These are phyloP conservation scores for Drosophila paramelanica DNA, from an alignment of 2,888 invertebrate genomes.

Conservation along the genomic window DNA sequence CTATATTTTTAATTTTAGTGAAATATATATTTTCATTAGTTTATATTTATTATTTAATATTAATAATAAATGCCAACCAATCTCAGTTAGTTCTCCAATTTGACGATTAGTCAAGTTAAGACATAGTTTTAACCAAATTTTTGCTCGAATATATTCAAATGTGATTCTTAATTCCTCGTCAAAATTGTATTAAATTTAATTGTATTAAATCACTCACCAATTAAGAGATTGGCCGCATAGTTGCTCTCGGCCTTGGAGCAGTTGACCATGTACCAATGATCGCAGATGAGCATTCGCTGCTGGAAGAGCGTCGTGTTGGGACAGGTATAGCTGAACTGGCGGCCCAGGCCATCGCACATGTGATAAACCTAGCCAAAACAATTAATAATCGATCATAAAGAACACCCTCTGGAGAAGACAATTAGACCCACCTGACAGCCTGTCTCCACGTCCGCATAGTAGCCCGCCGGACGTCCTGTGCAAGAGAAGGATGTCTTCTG, in stretches of 20 bases:
- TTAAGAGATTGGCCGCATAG: constrained; percentile 89
- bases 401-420: too few species aligned
- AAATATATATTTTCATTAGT: too few species aligned
- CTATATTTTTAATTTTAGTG: too few species aligned
- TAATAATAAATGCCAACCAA: too few species aligned
- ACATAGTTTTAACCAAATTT: neutral
- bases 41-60: too few species aligned
- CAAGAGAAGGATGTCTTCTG: constrained; percentile 88
- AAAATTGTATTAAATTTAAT: neutral
- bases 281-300: constrained; percentile 92
- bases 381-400: neutral
- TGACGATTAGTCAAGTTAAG: neutral
- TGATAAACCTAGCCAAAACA: constrained; percentile 88
- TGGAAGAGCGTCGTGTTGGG: constrained; percentile 92
- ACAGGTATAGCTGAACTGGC: constrained; percentile 91
- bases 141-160: neutral
- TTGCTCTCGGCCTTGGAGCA: constrained; percentile 89
- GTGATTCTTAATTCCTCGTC: neutral
- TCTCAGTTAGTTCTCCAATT: too few species aligned
- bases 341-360: constrained; percentile 91
- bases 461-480: constrained; percentile 88
- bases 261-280: constrained; percentile 93
- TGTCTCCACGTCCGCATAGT: constrained; percentile 91
- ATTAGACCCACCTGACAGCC: constrained; percentile 88
- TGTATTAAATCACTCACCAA: constrained; percentile 86